Conservation (phyloP, 2,113 vertebrate genomes). For the Mungos mungo region DNA sequence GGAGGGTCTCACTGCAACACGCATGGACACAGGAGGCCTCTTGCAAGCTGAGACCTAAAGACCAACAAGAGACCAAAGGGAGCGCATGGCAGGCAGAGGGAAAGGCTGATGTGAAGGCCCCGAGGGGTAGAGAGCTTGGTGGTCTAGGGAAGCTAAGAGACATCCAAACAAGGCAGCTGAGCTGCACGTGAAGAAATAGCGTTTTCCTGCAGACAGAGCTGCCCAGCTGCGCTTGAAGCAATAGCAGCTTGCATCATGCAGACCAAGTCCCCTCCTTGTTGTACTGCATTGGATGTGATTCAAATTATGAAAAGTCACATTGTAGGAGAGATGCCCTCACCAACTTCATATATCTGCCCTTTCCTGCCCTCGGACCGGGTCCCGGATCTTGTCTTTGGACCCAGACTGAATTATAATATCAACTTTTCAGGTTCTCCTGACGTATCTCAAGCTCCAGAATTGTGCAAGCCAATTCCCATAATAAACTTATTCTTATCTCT, state of each 20-base stretch:
- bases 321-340: background rate
- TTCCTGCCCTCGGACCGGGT: background rate
- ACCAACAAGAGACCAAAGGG: background rate
- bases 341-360: no score
- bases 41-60: background rate
- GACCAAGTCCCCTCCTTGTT: accelerated
- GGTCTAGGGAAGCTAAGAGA: background rate
- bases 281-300: accelerated
- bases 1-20: background rate
- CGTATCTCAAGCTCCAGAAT: background rate
- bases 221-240: background rate
- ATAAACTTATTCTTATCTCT: background rate
- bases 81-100: background rate
- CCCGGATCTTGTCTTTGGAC: background rate
- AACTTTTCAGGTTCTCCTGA: background rate
- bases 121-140: background rate
- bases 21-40: background rate
- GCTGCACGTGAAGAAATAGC: background rate
- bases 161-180: background rate
- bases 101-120: background rate
- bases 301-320: background rate
- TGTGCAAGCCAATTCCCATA: background rate
- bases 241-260: background rate
- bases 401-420: background rate
- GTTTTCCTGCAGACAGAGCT: background rate